Base-by-base conservation (phyloP, 2,113 vertebrate species). In the Nothoprocta pentlandii region DNA sequence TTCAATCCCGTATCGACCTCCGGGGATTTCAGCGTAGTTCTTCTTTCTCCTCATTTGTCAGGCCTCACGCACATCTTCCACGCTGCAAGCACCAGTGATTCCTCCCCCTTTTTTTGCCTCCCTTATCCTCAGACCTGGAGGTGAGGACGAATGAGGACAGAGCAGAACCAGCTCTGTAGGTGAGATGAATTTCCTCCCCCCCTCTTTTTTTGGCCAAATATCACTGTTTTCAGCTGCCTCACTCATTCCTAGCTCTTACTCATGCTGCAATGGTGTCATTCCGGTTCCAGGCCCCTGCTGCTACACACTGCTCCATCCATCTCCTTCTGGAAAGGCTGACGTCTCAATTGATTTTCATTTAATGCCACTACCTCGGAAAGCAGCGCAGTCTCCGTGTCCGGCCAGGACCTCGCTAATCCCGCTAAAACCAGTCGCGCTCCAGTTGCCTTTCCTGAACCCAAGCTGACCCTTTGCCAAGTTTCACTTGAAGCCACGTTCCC, bases 361-460 rank as follows among this genome's bases (percentile, higher is more conserved):
- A 12, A 66, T 36, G 62, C 26, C 78, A 46, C 36, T 10, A 34
- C 19, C 75, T 17, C 64, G 59, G 25, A 73, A 80, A 44, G n/a
- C 36, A 70, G 0, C 36, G 15, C 73, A n/a, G 69, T 34, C 47
- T 4, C 10, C 0, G 0, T 10, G 15, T 10, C 30, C 56, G 26
- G 16, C 5, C 34, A 36, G 2, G 3, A 34, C 46, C 73, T 54
- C 67, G n/a, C 46, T 5, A 49, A 8, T 21, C 13, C 20, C 49
- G 20, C 46, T 54, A 30, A 56, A 69, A 77, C 0, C 0, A 3
- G 3, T 5, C 12, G 58, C 69, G 49, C 68, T 36, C 42, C 62
- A 32, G 34, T 5, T 26, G 59, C 14, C 36, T 54, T 53, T 3
- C 67, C 16, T 2, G 16, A 25, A 32, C 42, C n/a, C 44, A 10